phyloP scores from a whole-genome alignment of 2,797 vertebrate species.

The Pseudochaenichthys georgianus region DNA sequence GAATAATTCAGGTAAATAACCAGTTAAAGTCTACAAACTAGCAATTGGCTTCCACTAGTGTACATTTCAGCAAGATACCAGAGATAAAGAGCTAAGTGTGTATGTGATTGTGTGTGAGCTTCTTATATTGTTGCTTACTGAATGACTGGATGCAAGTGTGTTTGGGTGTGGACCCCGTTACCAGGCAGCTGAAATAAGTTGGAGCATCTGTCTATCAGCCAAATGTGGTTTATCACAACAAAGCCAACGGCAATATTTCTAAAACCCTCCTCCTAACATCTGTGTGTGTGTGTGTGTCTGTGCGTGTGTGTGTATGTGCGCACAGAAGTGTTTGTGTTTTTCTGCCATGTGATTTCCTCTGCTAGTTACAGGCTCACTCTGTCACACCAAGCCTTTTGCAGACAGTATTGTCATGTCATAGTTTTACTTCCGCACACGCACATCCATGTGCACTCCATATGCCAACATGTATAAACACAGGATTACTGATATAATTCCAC shows the following conservation, averaged over 20 bases:
- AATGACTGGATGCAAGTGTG: slow-evolving; percentile 13
- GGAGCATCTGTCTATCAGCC: slow-evolving; percentile 50
- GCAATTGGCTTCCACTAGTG: slow-evolving; percentile 26
- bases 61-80: slow-evolving; percentile 15
- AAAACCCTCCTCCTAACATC: slow-evolving; percentile 44
- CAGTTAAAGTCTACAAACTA: slow-evolving; percentile 41
- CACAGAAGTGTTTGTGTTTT: slow-evolving; percentile 12
- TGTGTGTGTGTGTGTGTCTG: slow-evolving; percentile 16
- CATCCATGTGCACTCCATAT: slow-evolving; percentile 4
- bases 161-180: slow-evolving; percentile 32
- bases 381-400: slow-evolving; percentile 30
- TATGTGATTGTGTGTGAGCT: slow-evolving; percentile 1
- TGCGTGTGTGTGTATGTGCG: neutral
- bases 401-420: slow-evolving; percentile 1
- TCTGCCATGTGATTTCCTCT: slow-evolving; percentile 48
- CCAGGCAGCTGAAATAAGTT: slow-evolving; percentile 49
- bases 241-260: slow-evolving; percentile 49
- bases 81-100: slow-evolving; percentile 13
- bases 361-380: slow-evolving; percentile 28
- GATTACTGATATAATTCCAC: neutral
- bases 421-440: slow-evolving; percentile 11
- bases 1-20: slow-evolving; percentile 43
- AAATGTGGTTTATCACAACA: slow-evolving; percentile 62
- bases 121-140: slow-evolving; percentile 1
- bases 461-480: neutral